These are phyloP conservation scores for Sarcophaga variegata DNA, from an alignment of 2,888 invertebrate genomes.

Conservation along the genomic window DNA sequence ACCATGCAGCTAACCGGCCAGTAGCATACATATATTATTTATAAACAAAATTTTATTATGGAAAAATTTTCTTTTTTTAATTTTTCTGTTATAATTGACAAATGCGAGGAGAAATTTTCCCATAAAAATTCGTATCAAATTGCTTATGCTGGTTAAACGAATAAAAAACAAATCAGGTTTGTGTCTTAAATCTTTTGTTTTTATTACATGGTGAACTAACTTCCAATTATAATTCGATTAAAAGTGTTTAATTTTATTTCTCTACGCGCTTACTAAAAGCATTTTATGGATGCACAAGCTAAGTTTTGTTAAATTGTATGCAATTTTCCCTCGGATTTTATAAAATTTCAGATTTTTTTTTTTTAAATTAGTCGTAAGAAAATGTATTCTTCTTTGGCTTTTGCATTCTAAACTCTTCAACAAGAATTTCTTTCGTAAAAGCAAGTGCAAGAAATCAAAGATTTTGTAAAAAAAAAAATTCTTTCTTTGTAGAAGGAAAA, in stretches of 20 bases:
- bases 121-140: conserved; percentile 35
- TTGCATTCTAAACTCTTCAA: too few relatives aligned
- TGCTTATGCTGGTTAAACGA: background rate
- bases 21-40: conserved; percentile 34
- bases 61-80: conserved; percentile 50
- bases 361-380: too few relatives aligned
- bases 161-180: conserved; percentile 44
- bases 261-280: background rate
- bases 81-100: conserved; percentile 46
- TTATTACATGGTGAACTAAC: background rate
- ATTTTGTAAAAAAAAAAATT: too few relatives aligned
- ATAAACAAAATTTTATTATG: conserved; percentile 48
- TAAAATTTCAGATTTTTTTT: too few relatives aligned
- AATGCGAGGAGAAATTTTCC: conserved; percentile 60
- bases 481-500: too few relatives aligned
- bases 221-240: conserved; percentile 13
- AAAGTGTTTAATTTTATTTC: background rate
- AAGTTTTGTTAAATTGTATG: too few relatives aligned
- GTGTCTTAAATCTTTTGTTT: conserved; percentile 61
- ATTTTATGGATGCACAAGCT: too few relatives aligned
- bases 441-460: too few relatives aligned
- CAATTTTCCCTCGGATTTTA: too few relatives aligned
- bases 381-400: too few relatives aligned
- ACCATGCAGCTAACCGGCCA: conserved; percentile 3
- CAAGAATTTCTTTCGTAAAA: too few relatives aligned